phyloP scores from a whole-genome alignment of 2,888 invertebrate genomes.

The Hesperia comma region DNA sequence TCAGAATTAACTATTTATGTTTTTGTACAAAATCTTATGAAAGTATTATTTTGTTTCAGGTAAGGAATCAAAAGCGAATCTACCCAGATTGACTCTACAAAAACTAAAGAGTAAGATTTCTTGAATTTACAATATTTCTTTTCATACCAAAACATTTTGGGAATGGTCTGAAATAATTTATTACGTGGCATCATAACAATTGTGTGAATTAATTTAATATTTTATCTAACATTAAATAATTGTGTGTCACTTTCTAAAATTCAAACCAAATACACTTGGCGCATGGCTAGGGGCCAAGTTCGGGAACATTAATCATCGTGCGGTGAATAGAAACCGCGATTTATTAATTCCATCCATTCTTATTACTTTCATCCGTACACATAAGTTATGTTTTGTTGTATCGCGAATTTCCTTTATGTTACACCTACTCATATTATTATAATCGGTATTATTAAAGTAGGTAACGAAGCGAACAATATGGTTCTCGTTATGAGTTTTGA shows the following conservation, averaged over 20 bases:
- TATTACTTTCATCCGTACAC: conserved; percentile 28
- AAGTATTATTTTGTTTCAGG: conserved; percentile 22
- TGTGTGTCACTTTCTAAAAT: conserved; percentile 45
- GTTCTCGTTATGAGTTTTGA: no score
- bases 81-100: neutral
- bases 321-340: conserved; percentile 59
- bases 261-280: conserved; percentile 62
- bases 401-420: conserved; percentile 12
- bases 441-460: neutral
- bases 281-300: conserved; percentile 67
- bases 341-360: conserved; percentile 54
- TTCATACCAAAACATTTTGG: neutral
- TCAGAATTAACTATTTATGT: no score
- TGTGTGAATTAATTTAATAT: conserved; percentile 15
- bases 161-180: conserved; percentile 13
- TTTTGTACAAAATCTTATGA: neutral
- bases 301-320: conserved; percentile 67
- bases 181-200: conserved; percentile 4
- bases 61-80: conserved; percentile 15
- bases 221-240: conserved; percentile 27
- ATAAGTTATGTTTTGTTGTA: conserved; percentile 16
- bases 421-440: neutral
- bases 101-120: neutral
- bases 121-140: neutral
- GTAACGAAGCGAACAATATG: neutral